Evolutionary conservation across 2,113 vertebrate species (phyloP).

Genomic region (Psophia crepitans): DNA sequence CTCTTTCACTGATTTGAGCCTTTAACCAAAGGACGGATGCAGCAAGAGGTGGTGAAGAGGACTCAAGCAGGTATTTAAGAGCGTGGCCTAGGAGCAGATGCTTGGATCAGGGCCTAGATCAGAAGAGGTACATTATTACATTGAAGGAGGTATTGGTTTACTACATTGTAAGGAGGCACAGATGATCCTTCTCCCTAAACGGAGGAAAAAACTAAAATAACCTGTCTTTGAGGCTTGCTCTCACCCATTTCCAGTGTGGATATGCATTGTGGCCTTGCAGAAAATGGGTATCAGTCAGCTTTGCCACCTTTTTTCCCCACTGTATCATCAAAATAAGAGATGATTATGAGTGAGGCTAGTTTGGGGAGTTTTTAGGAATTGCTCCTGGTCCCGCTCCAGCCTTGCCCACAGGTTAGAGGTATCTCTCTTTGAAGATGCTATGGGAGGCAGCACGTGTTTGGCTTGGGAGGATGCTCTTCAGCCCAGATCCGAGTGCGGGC

Average conservation of each 20-base stretch:
- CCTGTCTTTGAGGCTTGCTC: neutral
- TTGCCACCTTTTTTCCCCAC: neutral
- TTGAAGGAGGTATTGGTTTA: constrained; percentile 1
- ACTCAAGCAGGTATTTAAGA: constrained; percentile 24
- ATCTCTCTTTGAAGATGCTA: neutral
- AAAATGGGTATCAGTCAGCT: neutral
- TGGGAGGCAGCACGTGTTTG: neutral
- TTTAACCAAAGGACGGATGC: neutral
- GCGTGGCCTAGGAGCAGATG: neutral
- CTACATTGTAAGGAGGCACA: neutral
- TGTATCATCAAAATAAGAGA: neutral
- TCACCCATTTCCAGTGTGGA: neutral
- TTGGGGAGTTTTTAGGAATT: neutral
- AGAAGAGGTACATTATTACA: neutral
- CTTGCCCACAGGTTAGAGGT: neutral
- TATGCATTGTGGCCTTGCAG: neutral
- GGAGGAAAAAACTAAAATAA: neutral
- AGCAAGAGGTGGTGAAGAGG: constrained; percentile 13
- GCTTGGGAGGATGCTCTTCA: neutral
- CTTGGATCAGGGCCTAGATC: constrained; percentile 14
- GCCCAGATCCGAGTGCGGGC: fast-evolving
- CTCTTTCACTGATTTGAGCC: constrained; percentile 3
- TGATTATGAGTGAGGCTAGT: neutral
- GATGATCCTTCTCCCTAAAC: neutral
- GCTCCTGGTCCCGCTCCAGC: neutral